Evolutionary conservation across 2,113 vertebrate genomes (phyloP).

Genomic region (Percopsis transmontana): DNA sequence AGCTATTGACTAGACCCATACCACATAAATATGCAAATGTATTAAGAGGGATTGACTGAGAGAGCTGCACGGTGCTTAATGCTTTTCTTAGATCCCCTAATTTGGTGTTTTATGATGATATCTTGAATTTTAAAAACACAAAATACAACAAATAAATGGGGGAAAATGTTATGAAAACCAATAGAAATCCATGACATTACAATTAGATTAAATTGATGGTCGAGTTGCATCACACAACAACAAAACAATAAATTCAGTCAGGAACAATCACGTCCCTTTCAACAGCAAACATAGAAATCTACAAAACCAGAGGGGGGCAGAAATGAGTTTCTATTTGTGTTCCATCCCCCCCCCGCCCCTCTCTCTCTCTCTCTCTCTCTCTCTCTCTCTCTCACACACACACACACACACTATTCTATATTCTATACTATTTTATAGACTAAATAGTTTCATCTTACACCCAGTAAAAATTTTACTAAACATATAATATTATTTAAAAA

Average conservation of each 20-base stretch:
- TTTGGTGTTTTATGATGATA: too few species aligned
- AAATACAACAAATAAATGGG: too few species aligned
- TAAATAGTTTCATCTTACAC: background rate
- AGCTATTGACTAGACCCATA: conserved; percentile 46
- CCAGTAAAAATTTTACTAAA: too few species aligned
- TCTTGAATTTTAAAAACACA: too few species aligned
- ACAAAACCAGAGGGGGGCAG: conserved; percentile 74
- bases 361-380: background rate
- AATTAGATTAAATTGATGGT: too few species aligned
- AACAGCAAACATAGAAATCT: background rate
- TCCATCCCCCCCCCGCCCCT: background rate
- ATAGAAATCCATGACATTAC: too few species aligned
- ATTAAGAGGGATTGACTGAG: conserved; percentile 10
- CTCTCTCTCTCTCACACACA: conserved; percentile 29
- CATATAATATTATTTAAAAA: too few species aligned
- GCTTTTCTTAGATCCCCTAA: background rate
- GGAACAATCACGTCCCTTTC: background rate
- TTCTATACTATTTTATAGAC: background rate
- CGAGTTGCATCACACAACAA: background rate
- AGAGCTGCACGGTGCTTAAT: conserved; percentile 19
- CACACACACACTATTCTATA: background rate
- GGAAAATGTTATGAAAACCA: too few species aligned
- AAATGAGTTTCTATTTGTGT: conserved; percentile 17
- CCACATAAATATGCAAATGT: conserved; percentile 36
- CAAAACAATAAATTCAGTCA: background rate